Percentiles rank a stretch among this genome's conserved stretches.
Evolutionary conservation across 2,113 vertebrate species (phyloP).

Genomic region (Fukomys damarensis): DNA sequence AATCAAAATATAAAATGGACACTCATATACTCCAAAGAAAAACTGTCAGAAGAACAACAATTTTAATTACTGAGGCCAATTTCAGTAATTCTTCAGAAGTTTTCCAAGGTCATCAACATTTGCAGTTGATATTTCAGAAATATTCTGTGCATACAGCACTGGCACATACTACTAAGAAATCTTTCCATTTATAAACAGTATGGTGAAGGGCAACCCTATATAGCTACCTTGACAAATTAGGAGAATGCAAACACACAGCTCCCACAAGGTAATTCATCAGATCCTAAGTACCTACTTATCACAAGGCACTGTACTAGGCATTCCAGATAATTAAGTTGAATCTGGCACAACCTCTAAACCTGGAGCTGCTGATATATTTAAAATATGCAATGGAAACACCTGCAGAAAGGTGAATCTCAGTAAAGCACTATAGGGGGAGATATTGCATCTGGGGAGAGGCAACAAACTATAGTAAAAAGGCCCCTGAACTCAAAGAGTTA

Average conservation of each 20-base stretch:
- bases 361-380: background rate
- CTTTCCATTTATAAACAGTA: background rate
- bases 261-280: background rate
- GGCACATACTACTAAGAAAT: background rate
- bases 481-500: background rate
- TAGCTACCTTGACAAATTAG: background rate
- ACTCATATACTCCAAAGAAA: background rate
- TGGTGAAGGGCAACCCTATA: background rate
- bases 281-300: background rate
- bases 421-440: background rate
- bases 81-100: background rate
- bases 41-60: constrained; percentile 33
- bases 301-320: background rate
- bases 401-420: background rate
- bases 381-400: background rate
- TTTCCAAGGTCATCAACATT: constrained; percentile 2
- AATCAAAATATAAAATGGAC: constrained; percentile 29
- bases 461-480: background rate
- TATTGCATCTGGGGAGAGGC: background rate
- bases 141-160: background rate
- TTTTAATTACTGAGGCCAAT: background rate
- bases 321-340: background rate
- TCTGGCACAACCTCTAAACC: background rate
- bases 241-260: background rate
- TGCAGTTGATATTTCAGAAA: constrained; percentile 27